Conservation (phyloP, 2,113 vertebrate genomes). For the Pongo abelii region DNA sequence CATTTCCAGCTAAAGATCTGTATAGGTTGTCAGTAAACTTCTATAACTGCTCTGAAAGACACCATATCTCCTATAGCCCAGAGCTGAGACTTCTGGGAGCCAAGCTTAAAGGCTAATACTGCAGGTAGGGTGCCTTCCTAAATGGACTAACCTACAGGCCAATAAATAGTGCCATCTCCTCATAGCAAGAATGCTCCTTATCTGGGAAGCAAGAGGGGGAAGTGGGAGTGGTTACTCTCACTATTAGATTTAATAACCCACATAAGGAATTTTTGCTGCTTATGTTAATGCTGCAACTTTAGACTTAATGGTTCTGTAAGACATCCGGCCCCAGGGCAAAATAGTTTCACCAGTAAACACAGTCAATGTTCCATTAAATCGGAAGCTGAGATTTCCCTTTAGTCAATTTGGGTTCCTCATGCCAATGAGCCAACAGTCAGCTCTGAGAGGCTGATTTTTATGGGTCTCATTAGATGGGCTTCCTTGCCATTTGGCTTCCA, state of each 20-base stretch:
- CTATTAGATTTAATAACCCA: not conserved
- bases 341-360: not conserved
- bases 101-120: not conserved
- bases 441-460: not conserved
- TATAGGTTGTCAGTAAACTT: not conserved
- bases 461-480: not conserved
- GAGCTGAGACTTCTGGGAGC: not conserved
- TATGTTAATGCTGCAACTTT: not conserved
- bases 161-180: not conserved
- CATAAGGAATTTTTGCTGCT: not conserved
- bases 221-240: not conserved
- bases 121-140: not conserved
- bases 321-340: not conserved
- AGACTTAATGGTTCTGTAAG: not conserved
- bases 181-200: not conserved
- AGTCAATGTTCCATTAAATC: not conserved
- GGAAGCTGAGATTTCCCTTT: not conserved
- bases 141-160: not conserved
- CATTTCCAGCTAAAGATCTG: not conserved
- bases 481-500: not conserved
- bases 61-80: not conserved
- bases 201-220: not conserved
- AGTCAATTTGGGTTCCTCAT: not conserved
- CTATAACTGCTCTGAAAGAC: not conserved
- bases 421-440: not conserved